Conservation (phyloP, 2,797 vertebrate genomes). For the Danio kyathit region DNA sequence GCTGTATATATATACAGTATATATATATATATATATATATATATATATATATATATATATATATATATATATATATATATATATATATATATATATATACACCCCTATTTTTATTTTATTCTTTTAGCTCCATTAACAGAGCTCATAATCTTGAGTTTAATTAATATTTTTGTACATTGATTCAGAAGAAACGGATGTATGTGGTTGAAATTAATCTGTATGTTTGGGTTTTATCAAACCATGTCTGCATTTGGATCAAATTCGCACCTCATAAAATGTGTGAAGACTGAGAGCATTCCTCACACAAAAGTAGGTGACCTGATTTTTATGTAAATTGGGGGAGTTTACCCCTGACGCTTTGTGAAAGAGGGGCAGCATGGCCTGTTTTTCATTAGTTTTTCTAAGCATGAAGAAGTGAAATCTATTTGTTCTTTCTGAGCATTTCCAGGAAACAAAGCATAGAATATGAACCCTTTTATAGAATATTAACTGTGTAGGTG, state of each 20-base stretch:
- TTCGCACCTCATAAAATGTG: constrained; percentile 39
- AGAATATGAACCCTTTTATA: background rate
- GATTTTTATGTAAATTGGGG: constrained; percentile 70
- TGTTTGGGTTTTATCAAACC: constrained; percentile 5
- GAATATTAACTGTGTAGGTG: background rate
- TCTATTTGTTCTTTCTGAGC: constrained; percentile 1
- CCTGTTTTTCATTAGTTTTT: constrained; percentile 46
- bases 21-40: too few species aligned
- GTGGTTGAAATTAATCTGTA: background rate
- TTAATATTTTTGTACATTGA: background rate
- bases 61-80: too few species aligned
- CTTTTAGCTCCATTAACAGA: background rate
- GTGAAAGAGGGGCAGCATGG: constrained; percentile 62
- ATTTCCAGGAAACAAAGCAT: constrained; percentile 1
- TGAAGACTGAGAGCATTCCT: constrained; percentile 47
- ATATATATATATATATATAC: too few species aligned
- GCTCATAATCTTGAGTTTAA: background rate
- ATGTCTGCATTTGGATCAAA: constrained; percentile 18
- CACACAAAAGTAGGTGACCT: constrained; percentile 79
- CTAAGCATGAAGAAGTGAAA: constrained; percentile 22
- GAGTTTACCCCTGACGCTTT: constrained; percentile 69
- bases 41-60: too few species aligned
- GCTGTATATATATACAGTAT: too few species aligned
- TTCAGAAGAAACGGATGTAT: background rate
- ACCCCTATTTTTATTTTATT: background rate